Conservation (phyloP, 2,797 vertebrate genomes). For the Enteromius radiatus region DNA sequence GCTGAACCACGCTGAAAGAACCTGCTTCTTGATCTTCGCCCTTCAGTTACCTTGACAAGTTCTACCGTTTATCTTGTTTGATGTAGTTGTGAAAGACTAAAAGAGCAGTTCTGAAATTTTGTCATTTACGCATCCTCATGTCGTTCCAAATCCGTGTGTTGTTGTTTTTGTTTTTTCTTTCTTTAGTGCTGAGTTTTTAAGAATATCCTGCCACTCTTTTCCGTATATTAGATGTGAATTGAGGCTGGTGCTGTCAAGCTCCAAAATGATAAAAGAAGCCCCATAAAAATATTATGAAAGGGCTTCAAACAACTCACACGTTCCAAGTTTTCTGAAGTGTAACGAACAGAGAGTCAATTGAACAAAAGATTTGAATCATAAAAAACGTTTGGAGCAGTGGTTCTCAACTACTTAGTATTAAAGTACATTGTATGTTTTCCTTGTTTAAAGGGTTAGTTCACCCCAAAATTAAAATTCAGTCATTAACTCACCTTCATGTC, state of each 20-base stretch:
- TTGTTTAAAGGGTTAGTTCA: not conserved
- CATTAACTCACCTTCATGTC: no score
- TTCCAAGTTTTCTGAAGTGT: not conserved
- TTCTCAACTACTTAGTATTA: no score
- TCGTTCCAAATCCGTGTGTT: not conserved
- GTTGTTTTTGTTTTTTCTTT: not conserved
- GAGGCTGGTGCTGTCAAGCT: constrained; percentile 5
- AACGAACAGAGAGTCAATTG: not conserved
- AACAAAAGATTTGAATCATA: not conserved
- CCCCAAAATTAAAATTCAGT: no score
- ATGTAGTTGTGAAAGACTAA: constrained; percentile 33
- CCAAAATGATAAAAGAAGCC: constrained; percentile 9
- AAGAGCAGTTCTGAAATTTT: constrained; percentile 2
- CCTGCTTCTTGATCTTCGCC: constrained; percentile 40
- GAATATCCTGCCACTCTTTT: not conserved
- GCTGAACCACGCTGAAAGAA: constrained; percentile 36
- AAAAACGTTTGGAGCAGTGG: not conserved
- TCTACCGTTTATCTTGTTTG: constrained; percentile 41
- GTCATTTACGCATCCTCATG: not conserved
- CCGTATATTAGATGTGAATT: not conserved
- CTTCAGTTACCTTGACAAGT: constrained; percentile 38
- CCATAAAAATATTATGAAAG: not conserved
- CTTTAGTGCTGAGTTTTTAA: constrained; percentile 3
- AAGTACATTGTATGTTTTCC: not conserved
- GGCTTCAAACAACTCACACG: not conserved